Evolutionary conservation across 2,113 vertebrate genomes (phyloP), one percentile per base, ranked within the genome.

Genomic region (Dolichotis patagonum): DNA sequence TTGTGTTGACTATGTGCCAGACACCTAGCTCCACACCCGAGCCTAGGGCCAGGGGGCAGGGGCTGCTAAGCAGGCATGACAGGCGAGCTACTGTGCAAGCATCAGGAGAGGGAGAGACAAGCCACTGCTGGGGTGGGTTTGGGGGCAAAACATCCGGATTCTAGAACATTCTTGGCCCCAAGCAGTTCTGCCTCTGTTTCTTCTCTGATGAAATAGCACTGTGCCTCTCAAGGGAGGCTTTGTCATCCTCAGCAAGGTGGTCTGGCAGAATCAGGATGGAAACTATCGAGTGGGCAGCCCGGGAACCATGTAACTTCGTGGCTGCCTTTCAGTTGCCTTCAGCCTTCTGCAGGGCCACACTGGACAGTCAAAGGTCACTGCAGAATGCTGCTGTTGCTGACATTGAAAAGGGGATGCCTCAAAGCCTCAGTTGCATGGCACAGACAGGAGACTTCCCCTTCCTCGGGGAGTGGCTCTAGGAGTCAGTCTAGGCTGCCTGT

Each of bases 1-100:
- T 98, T 97, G 85, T 90, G 22, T 93, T 97, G 97, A 94, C 58
- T 28, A 30, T 9, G 54, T 94, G 96, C 97, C 98, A 97, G 62
- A 54, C 41, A 86, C 87, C 85, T 38, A 35, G 41, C 89, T 90
- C 78, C 38, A 43, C 3, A 12, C 86, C 73, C 7, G 19, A 41
- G 81, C 91, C 89, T 78, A 43, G 78, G 84, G 65, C 81, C 13
- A 1, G 78, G 28, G 10, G 58, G 7, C 0, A 11, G 46, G 85
- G 83, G 75, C 89, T 85, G 93, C 95, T 85, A 75, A 95, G 89
- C 19, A 78, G 84, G 58, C 54, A 22, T 13, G 56, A 88, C 85
- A 92, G 85, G 67, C 73, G 22, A 94, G 80, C 88, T 95, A 86
- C 97, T 95, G 22, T 83, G 78, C 83, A 56, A 69, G 92, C 85